Evolutionary conservation across 2,797 vertebrate species (phyloP), one percentile per base, ranked within the genome.

Genomic region (Darevskia nairensis): DNA sequence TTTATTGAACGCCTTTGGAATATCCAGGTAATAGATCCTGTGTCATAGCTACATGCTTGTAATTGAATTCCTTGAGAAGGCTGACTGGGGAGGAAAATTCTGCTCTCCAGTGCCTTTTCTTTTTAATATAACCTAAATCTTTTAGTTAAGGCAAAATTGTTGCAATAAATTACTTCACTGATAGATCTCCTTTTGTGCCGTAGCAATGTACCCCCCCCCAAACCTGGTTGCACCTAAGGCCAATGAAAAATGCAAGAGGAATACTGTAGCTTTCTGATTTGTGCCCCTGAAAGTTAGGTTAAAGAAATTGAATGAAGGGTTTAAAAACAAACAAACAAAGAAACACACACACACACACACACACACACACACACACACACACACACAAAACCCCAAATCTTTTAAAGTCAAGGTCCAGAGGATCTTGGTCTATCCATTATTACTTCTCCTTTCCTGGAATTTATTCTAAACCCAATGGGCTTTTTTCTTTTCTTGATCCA

Each of bases 1-100:
- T 87, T 92, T 89, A 90, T 75, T 93, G 93, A 92, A 89, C 85
- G 66, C 92, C 95, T 93, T 90, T 80, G 32, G 90, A 92, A 89
- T 86, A 74, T 75, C 79, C 9, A 90, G 87, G 89, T 90, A 94
- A 92, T 90, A 89, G 50, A 92, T 92, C 66, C 91, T 89, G 29
- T 89, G 80, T 92, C 86, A 91, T 35, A 88, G 89, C 82, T 94
- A 89, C 91, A 89, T 90, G 89, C 80, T 50, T 66, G 32, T 94
- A 94, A 96, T 82, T 94, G 92, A 95, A 95, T 95, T 95, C 93
- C 90, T 88, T 50, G 1, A 29, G 86, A 93, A 90, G 86, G 50
- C 83, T 92, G 83, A 88, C 90, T 93, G 91, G 92, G 89, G 89
- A 92, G 91, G 85, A 93, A 92, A 75, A 89, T 80, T 91, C 87